Evolutionary conservation across 2,113 vertebrate species (phyloP), one percentile per base, ranked within the genome.

Genomic region (Sander vitreus): DNA sequence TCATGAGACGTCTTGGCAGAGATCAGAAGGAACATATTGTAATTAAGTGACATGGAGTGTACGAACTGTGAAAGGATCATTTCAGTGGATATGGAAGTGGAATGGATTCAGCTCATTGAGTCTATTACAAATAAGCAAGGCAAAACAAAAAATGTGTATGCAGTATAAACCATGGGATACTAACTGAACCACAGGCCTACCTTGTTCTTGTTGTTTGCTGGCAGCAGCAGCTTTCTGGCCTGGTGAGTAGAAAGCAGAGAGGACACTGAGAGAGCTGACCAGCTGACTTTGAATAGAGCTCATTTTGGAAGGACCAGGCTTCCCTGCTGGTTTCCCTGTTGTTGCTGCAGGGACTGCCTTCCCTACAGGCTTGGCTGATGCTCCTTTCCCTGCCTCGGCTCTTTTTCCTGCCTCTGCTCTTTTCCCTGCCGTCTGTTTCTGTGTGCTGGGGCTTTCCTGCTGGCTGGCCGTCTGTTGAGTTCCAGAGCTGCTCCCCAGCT

Each of bases 251-350:
- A 98, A 97, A 2, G 98, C 97, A 54, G 98, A 97, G 86, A 99
- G 94, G 21, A 97, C 96, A 91, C 97, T 99, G 73, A 99, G 96
- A 68, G 98, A 99, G 87, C 97, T 99, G 83, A 99, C 96, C 72
- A 99, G 93, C 62, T 99, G 98, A 92, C 95, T 97, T 93, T 99
- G 97, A 85, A 99, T 99, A 68, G 97, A 97, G 92, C 97, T 99
- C 94, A 99, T 97, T 93, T 98, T 99, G 77, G 97, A 99, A 45
- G 97, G 85, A 33, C 81, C 93, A 3, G 91, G 76, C 73, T 94
- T 94, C 59, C 91, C 93, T 2, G 88, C 88, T 89, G 90, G 55
- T 84, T 93, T 94, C 33, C 74, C 90, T 10, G 87, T 62, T 59
- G 88, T 25, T 62, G 83, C 75, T 78, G 80, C 60, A 68, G 92